Percentiles rank a stretch among this genome's conserved stretches.
phyloP scores from a whole-genome alignment of 2,888 invertebrate genomes.

The Hedychridium roseum region DNA sequence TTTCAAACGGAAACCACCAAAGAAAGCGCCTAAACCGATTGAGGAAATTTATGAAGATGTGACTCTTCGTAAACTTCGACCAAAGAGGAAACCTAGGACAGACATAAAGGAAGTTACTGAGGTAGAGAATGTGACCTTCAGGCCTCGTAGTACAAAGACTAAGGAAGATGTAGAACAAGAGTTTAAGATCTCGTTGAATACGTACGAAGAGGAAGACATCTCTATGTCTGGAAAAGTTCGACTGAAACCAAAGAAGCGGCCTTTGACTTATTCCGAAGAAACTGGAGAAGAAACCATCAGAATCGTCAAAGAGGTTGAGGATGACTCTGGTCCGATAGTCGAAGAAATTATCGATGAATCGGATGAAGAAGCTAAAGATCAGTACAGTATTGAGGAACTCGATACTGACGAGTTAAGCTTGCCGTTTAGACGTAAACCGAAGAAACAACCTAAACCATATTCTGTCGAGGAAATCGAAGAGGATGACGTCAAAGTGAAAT shows the following conservation, averaged over 20 bases:
- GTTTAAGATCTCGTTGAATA: constrained; percentile 85
- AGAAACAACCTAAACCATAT: constrained; percentile 57
- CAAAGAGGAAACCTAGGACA: constrained; percentile 71
- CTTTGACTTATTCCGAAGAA: constrained; percentile 80
- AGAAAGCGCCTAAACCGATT: constrained; percentile 62
- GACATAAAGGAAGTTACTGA: constrained; percentile 79
- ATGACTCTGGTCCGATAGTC: constrained; percentile 68
- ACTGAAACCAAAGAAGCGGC: constrained; percentile 74
- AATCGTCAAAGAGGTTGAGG: constrained; percentile 72
- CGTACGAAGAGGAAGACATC: constrained; percentile 88
- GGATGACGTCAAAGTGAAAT: constrained; percentile 62
- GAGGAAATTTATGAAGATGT: constrained; percentile 74
- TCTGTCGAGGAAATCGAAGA: constrained; percentile 67
- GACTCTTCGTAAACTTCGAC: constrained; percentile 78
- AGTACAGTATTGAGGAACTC: constrained; percentile 62
- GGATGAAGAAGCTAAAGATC: constrained; percentile 69
- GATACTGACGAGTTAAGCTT: constrained; percentile 60
- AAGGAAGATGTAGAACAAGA: constrained; percentile 91
- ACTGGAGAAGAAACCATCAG: constrained; percentile 79
- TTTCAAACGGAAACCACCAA: constrained; percentile 66
- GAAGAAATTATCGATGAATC: constrained; percentile 75
- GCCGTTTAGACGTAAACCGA: constrained; percentile 52
- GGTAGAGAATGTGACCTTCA: constrained; percentile 81
- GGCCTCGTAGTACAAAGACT: constrained; percentile 78
- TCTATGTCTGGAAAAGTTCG: constrained; percentile 86